Base-by-base conservation (phyloP, 2,888 invertebrate genomes). In the Cataglyphis cursor region DNA sequence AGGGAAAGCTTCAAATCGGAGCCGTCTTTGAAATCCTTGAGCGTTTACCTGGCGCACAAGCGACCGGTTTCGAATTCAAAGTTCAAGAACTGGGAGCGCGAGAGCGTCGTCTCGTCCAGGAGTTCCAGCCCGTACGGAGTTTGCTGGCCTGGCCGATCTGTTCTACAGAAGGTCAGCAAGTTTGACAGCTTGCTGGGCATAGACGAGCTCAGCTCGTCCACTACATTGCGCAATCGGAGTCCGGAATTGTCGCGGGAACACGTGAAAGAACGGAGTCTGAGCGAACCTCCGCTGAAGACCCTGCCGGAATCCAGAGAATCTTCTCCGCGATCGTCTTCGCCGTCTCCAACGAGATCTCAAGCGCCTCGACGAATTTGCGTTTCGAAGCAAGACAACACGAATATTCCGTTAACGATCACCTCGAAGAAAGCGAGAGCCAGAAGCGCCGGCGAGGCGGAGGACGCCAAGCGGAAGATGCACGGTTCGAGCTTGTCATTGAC, bases 21-120 rank as follows among this genome's bases (percentile, higher is more conserved):
- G 83, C 96, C 97, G 78, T 96, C 96, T 10, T 93, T 96, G 35
- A 94, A 96, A 61, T 95, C 96, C 5, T 92, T 97, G 86, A 97
- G 96, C 92, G 95, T 96, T 48, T 97, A 97, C 92, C 95, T 97
- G 59, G 96, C 96, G 62, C 96, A 97, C 90, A 96, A 97, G 86
- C 96, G 96, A 91, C 97, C 97, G 6, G 97, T 97, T 0, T 96
- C 96, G 1, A 96, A 97, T 88, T 97, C 97, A 0, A 96, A 97
- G 90, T 97, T 97, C 93, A 96, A 96, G 91, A 96, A 96, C 90
- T 96, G 96, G 95, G 97, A 97, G 90, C 95, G 95, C 85, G 96
- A 95, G 92, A 96, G 95, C 82, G 65, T 91, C 24, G 64, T 70
- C 28, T 93, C 94, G 0, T 95, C 95, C 1, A 92, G 95, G 87